Base-by-base conservation (phyloP, 1,140 invertebrate species). In the Phocides pigmalion region DNA sequence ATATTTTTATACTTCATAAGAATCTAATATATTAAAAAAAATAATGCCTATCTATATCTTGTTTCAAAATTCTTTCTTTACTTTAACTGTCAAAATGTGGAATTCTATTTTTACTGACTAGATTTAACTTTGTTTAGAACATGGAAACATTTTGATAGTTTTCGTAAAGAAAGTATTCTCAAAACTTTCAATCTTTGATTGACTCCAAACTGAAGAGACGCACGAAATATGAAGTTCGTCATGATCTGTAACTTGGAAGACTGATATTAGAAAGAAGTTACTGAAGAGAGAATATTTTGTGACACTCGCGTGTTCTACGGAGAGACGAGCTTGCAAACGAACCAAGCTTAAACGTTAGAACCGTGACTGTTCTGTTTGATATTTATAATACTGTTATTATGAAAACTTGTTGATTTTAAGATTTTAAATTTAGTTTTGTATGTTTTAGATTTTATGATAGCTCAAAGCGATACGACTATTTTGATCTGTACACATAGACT, bases 401-500 rank as follows among this genome's bases (percentile, higher is more conserved):
- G 35, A 8, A 32, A 19, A 59, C 6, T 47, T 54, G 61, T 66
- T 67, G 62, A 68, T 68, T 74, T 44, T 65, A 54, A 53, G 54
- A 67, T 64, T 74, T 41, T 51, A 68, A 62, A 68, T 42, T 42
- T 53, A 54, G 73, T 72, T 65, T 72, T 72, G 39, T 56, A 28
- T 28, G 8, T 68, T 77, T 77, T 72, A 73, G 47, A 74, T 74
- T 83, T 81, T 84, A 78, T 79, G 68, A 82, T 84, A 83, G 85
- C 85, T 88, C 11, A 79, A 87, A 86, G 87, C 85, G 72, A 71
- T 74, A 80, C 81, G 87, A 88, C 82, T 71, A 84, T 87, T 47
- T 81, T 73, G 78, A 83, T 86, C 80, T 81, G 66, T 69, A 72
- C 70, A 50, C 35, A 74, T 69, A 80, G 81, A 87, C 78, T 65